Evolutionary conservation across 2,888 invertebrate genomes (phyloP).

Genomic region (Cephus nigrinus): DNA sequence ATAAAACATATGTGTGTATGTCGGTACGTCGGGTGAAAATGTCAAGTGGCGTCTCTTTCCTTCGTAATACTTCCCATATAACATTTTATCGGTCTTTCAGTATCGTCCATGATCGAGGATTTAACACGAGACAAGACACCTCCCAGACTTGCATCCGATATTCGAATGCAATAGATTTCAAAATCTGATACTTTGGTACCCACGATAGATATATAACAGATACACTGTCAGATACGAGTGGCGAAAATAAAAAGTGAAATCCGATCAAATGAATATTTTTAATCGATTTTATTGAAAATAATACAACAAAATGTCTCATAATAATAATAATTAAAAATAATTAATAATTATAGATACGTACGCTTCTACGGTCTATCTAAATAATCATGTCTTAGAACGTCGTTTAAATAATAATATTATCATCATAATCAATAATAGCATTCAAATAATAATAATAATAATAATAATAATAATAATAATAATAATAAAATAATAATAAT

Average conservation of each 20-base stretch:
- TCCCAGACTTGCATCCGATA: background rate
- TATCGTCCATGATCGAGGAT: background rate
- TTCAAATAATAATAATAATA: constrained; percentile 34
- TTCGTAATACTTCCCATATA: background rate
- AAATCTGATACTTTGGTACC: background rate
- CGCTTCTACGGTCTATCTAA: constrained; percentile 61
- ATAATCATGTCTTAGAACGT: constrained; percentile 63
- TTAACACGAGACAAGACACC: background rate
- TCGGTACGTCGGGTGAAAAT: background rate
- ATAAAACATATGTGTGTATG: background rate
- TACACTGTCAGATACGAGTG: background rate
- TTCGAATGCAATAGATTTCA: background rate
- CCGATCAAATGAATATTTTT: constrained; percentile 56
- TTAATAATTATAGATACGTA: constrained; percentile 64
- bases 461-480: constrained; percentile 44
- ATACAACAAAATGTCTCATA: constrained; percentile 66
- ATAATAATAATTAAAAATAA: constrained; percentile 63
- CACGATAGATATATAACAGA: background rate
- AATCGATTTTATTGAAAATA: constrained; percentile 67
- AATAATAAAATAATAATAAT: constrained; percentile 46
- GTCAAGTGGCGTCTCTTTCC: background rate
- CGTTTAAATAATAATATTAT: constrained; percentile 61
- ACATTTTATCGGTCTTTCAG: background rate
- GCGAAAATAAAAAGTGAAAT: constrained; percentile 31
- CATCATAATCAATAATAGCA: constrained; percentile 48